Conservation (phyloP, 2,797 vertebrate genomes). For the Rousettus madagascariensis region DNA sequence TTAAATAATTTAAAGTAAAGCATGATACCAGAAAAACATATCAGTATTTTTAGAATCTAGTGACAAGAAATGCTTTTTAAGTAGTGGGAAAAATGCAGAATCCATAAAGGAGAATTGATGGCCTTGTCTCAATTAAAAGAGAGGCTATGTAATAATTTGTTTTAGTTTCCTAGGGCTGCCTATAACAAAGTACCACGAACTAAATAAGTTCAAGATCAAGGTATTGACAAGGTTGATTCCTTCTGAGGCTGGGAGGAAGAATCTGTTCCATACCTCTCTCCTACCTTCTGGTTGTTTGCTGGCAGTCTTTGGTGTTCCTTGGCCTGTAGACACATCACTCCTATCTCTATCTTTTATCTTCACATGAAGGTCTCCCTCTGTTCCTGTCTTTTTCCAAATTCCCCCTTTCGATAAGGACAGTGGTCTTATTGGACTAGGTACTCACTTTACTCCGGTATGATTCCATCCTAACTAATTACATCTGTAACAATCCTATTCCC, state of each 20-base stretch:
- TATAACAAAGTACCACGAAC: background rate
- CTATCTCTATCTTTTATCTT: background rate
- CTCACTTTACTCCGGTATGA: background rate
- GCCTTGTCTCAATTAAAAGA: background rate
- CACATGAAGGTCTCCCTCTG: background rate
- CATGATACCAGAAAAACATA: background rate
- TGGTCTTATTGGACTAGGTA: background rate
- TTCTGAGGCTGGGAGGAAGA: background rate
- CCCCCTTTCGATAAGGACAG: background rate
- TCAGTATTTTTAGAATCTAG: background rate
- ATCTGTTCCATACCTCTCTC: background rate
- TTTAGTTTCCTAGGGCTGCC: background rate
- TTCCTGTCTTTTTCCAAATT: background rate
- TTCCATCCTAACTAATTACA: background rate
- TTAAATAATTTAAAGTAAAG: background rate
- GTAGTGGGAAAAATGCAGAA: background rate
- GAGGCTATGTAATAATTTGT: background rate
- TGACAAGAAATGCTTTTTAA: background rate
- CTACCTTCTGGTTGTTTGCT: background rate
- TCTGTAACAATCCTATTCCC: background rate
- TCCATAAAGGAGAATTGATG: background rate
- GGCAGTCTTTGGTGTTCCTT: background rate
- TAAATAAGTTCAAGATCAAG: background rate
- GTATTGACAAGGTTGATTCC: background rate
- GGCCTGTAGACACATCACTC: background rate